These are phyloP conservation scores for Cepaea nemoralis DNA, from an alignment of 1,140 invertebrate species.

Conservation along the genomic window DNA sequence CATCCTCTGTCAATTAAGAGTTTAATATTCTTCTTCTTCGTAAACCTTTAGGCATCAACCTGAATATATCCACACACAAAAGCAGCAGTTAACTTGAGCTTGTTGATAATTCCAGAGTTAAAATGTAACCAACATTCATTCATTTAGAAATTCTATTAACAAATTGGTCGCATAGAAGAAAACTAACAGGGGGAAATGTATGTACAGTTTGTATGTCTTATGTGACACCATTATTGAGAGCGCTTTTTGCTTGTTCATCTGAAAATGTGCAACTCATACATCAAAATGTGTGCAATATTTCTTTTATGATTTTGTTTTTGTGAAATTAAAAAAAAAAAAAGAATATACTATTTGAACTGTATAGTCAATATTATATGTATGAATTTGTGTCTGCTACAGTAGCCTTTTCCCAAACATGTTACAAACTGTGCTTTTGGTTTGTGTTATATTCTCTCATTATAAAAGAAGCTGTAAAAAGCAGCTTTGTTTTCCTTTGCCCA, in stretches of 20 bases:
- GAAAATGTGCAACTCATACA: background rate
- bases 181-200: no score
- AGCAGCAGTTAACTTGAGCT: no score
- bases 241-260: background rate
- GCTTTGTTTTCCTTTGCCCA: background rate
- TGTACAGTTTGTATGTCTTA: no score
- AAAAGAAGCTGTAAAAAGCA: background rate
- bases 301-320: background rate
- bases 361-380: background rate
- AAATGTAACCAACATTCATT: no score
- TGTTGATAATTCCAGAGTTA: no score
- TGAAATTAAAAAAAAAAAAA: background rate
- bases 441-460: background rate
- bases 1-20: no score
- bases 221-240: background rate
- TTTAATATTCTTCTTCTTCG: no score
- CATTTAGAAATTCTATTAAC: no score
- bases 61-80: no score
- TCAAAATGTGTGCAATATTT: conserved; percentile 7
- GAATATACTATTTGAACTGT: background rate
- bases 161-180: no score
- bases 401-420: background rate
- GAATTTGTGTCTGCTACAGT: conserved; percentile 1
- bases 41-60: no score
- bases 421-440: background rate